A percentile compares a stretch with the other conserved stretches of the same genome.
Evolutionary conservation across 1,140 invertebrate genomes (phyloP).

Genomic region (Brevipalpus yothersi): DNA sequence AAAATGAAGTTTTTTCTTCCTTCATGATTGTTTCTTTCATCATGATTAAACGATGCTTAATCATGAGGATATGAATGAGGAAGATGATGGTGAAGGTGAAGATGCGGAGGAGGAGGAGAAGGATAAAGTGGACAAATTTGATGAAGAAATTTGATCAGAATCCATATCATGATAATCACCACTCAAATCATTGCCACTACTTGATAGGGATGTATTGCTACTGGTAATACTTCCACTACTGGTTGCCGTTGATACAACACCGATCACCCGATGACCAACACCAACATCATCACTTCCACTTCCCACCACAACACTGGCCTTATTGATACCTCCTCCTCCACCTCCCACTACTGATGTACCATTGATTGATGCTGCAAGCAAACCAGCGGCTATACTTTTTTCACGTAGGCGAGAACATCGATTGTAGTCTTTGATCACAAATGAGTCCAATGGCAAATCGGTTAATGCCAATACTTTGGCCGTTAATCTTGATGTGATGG

Average conservation of each 20-base stretch:
- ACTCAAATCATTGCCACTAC: neutral
- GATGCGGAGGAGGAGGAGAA: neutral
- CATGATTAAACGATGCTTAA: no score
- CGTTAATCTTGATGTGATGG: neutral
- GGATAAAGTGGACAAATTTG: neutral
- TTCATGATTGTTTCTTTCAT: no score
- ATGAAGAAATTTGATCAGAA: neutral
- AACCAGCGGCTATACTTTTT: neutral
- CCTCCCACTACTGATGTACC: no score
- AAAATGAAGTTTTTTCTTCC: no score
- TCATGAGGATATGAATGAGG: no score
- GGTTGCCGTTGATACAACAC: no score
- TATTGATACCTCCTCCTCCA: no score
- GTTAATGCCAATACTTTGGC: neutral
- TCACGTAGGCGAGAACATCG: neutral
- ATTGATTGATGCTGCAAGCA: neutral
- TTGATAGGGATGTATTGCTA: neutral
- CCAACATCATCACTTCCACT: no score
- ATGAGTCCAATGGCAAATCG: neutral
- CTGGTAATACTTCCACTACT: neutral
- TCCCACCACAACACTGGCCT: no score
- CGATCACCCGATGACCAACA: no score
- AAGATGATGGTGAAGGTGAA: neutral
- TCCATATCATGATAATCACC: neutral
- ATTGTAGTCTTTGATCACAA: neutral